Evolutionary conservation across 2,797 vertebrate species (phyloP).

Genomic region (Oryzias dopingdopingensis): DNA sequence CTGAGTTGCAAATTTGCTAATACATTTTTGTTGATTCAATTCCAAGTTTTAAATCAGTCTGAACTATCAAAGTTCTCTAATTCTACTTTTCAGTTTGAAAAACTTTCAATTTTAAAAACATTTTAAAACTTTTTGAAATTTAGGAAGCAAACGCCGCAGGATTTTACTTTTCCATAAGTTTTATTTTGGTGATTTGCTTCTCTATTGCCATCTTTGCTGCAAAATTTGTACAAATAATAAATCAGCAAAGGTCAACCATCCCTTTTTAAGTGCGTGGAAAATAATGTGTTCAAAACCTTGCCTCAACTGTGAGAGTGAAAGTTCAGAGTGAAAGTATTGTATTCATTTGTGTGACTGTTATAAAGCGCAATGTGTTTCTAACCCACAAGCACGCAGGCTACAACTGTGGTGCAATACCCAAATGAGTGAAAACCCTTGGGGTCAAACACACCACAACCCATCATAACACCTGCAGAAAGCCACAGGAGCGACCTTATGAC

Average conservation of each 20-base stretch:
- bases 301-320: too few relatives aligned
- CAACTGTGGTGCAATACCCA: constrained; percentile 66
- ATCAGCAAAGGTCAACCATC: too few relatives aligned
- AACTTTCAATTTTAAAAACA: too few relatives aligned
- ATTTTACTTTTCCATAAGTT: not conserved
- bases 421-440: constrained; percentile 44
- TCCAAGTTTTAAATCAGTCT: not conserved
- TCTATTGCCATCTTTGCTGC: not conserved
- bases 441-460: constrained; percentile 66
- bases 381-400: constrained; percentile 27
- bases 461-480: constrained; percentile 68
- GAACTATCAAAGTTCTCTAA: not conserved
- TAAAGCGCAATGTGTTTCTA: constrained; percentile 41
- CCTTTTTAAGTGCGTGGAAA: too few relatives aligned
- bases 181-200: not conserved
- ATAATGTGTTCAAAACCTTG: too few relatives aligned
- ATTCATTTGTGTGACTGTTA: constrained; percentile 14
- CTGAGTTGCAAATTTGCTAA: not conserved
- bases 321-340: too few relatives aligned
- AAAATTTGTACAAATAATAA: too few relatives aligned
- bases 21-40: not conserved
- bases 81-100: too few relatives aligned
- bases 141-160: too few relatives aligned
- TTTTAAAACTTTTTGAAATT: too few relatives aligned
- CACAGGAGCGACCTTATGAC: constrained; percentile 23